Percentiles rank a stretch among this genome's conserved stretches.
Evolutionary conservation across 2,888 invertebrate species (phyloP).

Genomic region (Spilarctia lutea): DNA sequence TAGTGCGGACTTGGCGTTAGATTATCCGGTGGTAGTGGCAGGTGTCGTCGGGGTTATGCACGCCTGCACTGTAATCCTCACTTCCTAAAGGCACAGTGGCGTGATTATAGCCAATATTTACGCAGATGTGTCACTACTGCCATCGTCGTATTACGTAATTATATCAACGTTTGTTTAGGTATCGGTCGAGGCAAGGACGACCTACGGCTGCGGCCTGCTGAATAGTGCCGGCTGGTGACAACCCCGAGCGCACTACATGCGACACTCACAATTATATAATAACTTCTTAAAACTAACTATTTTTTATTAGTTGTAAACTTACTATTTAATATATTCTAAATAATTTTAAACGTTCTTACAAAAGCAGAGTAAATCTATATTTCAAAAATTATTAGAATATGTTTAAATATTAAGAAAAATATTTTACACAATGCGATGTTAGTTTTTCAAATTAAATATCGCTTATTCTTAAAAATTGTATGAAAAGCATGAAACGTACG

Average conservation of each 20-base stretch:
- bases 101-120: constrained; percentile 83
- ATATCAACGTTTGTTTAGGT: constrained; percentile 67
- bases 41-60: constrained; percentile 63
- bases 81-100: constrained; percentile 69
- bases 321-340: neutral
- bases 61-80: constrained; percentile 65
- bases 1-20: constrained; percentile 13
- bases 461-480: constrained; percentile 60
- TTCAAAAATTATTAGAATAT: constrained; percentile 39
- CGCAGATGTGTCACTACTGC: constrained; percentile 74
- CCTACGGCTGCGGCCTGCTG: constrained; percentile 41
- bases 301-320: neutral
- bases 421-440: neutral
- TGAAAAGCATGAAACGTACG: constrained; percentile 58
- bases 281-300: constrained; percentile 2
- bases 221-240: constrained; percentile 59
- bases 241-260: constrained; percentile 49
- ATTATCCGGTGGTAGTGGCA: constrained; percentile 48
- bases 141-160: constrained; percentile 76
- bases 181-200: constrained; percentile 66
- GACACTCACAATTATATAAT: constrained; percentile 48
- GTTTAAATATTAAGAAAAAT: constrained; percentile 31
- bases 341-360: neutral
- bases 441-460: constrained; percentile 33
- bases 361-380: neutral